Conservation (phyloP, 2,888 invertebrate species). For the Chloromyia formosa region DNA sequence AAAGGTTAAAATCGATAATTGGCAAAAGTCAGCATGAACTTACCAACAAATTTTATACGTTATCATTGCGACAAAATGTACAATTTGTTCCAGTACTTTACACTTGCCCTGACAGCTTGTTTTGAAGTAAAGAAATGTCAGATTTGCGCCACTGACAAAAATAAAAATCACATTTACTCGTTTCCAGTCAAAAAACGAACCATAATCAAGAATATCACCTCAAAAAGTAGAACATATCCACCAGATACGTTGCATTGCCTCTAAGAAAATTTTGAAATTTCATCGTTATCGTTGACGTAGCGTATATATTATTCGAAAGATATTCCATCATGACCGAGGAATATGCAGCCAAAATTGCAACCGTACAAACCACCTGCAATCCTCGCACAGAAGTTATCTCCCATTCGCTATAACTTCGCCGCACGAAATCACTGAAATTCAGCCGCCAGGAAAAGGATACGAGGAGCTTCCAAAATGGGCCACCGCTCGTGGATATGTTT, state of each 20-base stretch:
- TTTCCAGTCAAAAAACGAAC: neutral
- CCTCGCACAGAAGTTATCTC: conserved; percentile 69
- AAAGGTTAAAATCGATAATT: no score
- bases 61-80: conserved; percentile 67
- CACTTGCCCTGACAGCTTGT: conserved; percentile 62
- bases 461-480: conserved; percentile 45
- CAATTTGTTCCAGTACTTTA: conserved; percentile 64
- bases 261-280: conserved; percentile 53
- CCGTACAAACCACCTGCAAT: conserved; percentile 70
- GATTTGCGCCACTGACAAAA: conserved; percentile 68
- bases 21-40: conserved; percentile 30
- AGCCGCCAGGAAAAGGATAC: conserved; percentile 47
- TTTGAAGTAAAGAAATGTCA: conserved; percentile 71
- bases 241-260: conserved; percentile 52
- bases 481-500: conserved; percentile 1
- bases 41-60: conserved; percentile 70
- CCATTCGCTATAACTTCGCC: conserved; percentile 60
- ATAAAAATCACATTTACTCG: neutral
- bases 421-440: conserved; percentile 43
- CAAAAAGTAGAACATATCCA: conserved; percentile 67
- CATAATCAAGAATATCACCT: conserved; percentile 63
- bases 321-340: conserved; percentile 72
- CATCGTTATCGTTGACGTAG: conserved; percentile 62
- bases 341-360: conserved; percentile 73
- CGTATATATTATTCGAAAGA: conserved; percentile 61